Evolutionary conservation across 2,113 vertebrate species (phyloP).

Genomic region (Labeo catla): DNA sequence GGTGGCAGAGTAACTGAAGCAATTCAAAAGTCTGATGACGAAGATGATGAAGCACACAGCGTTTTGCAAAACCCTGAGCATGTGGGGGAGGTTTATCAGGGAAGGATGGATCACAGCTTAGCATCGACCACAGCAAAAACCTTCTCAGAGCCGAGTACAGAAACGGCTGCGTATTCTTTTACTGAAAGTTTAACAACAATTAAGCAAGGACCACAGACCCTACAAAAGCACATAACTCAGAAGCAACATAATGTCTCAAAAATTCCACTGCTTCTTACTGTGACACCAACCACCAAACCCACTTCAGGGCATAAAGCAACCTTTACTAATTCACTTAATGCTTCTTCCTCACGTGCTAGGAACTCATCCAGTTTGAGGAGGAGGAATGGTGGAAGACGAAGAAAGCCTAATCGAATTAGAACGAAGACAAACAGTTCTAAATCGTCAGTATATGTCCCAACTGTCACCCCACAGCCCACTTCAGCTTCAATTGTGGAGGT

Average conservation of each 20-base stretch:
- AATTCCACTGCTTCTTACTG: slow-evolving; percentile 46
- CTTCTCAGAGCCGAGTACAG: slow-evolving; percentile 41
- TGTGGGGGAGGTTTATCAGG: slow-evolving; percentile 44
- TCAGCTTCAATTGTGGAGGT: slow-evolving; percentile 34
- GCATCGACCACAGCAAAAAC: slow-evolving; percentile 39
- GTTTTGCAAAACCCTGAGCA: slow-evolving; percentile 47
- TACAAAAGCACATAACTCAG: slow-evolving; percentile 24
- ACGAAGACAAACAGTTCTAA: slow-evolving; percentile 61
- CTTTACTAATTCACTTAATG: slow-evolving; percentile 28
- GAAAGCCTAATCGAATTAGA: slow-evolving; percentile 73
- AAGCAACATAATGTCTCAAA: slow-evolving; percentile 31
- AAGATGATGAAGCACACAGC: neutral
- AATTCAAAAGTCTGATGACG: slow-evolving; percentile 9
- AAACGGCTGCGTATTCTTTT: slow-evolving; percentile 51
- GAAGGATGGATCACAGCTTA: slow-evolving; percentile 34
- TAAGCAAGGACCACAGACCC: neutral
- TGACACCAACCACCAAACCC: slow-evolving; percentile 42
- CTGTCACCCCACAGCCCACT: slow-evolving; percentile 45
- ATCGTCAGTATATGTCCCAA: slow-evolving; percentile 38
- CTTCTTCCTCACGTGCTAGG: slow-evolving; percentile 27
- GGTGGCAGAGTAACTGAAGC: slow-evolving; percentile 42
- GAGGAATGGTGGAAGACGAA: slow-evolving; percentile 74
- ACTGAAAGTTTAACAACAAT: slow-evolving; percentile 34
- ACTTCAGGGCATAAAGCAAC: neutral
- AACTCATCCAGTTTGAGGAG: slow-evolving; percentile 66